Base-by-base conservation (phyloP, 2,888 invertebrate species). In the Syritta pipiens region DNA sequence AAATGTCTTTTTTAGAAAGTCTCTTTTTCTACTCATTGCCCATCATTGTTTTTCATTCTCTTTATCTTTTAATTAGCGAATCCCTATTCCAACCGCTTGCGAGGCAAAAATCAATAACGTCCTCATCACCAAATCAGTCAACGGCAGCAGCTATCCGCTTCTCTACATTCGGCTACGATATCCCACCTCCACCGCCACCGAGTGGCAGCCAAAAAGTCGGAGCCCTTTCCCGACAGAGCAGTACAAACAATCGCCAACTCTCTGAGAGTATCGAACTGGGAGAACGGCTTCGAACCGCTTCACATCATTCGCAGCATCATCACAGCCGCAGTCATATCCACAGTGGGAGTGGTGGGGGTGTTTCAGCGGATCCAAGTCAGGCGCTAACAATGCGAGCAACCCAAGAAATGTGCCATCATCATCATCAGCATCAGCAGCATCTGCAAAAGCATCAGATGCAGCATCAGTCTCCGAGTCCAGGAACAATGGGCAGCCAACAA, bases 161-260 rank as follows among this genome's bases (percentile, higher is more conserved):
- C 71, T 89, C 89, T 19, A 89, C 89, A 20, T 89, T 89, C 51
- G 89, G 89, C 67, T 89, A 89, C 63, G 88, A 89, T 81, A 83
- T 83, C 63, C 83, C 82, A 30, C 81, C 81, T 42, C 83, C 85
- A 37, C 83, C 83, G 26, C 5, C 82, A 51, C 83, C 82, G 19
- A 48, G 49, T 28, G 53, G 37, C 22, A 49, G 67, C 20, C 67
- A 81, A 60, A 74, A 65, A 42, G 42, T 75, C 4, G 62, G 63
- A 17, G 84, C 85, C 49, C 74, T 86, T 68, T 83, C 84, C 37
- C 84, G 85, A 22, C 86, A 85, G 46, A 79, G 67, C 28, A 82
- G 81, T 69, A 82, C 74, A 74, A 81, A 79, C 49, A 82, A 81
- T 46, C 65, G 71, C 19, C 76, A 28, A 37, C 83, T 84, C 3